phyloP scores from a whole-genome alignment of 2,888 invertebrate species.

The Psylliodes chrysocephalus region DNA sequence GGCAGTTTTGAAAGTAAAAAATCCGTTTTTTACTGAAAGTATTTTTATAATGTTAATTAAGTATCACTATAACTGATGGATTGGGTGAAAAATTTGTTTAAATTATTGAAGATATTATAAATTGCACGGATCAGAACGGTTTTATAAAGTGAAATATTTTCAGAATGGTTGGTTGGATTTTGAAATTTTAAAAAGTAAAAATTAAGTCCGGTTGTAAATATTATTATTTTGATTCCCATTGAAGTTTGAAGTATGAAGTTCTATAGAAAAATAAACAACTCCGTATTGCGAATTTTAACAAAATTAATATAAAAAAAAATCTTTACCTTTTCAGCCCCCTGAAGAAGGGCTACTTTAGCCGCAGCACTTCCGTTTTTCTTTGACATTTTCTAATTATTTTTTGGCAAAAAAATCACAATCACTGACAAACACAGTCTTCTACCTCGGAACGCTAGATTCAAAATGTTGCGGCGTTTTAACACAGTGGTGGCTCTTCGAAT shows the following conservation, averaged over 20 bases:
- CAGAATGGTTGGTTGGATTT: too few species aligned
- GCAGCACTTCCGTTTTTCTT: conserved; percentile 51
- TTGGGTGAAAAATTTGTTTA: too few species aligned
- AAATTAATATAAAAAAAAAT: conserved; percentile 29
- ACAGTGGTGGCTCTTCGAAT: conserved; percentile 3
- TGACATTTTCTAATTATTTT: conserved; percentile 46
- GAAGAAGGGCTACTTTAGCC: conserved; percentile 50
- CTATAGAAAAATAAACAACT: not conserved
- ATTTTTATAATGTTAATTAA: too few species aligned
- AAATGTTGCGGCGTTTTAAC: conserved; percentile 24
- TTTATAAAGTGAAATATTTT: too few species aligned
- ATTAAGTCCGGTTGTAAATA: too few species aligned
- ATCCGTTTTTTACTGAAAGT: too few species aligned
- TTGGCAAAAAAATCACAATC: conserved; percentile 44
- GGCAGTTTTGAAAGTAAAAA: too few species aligned
- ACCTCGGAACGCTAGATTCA: conserved; percentile 36
- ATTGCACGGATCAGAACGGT: too few species aligned
- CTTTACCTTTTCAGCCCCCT: conserved; percentile 57
- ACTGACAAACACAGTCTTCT: conserved; percentile 38
- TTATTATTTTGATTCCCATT: not conserved
- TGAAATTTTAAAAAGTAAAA: too few species aligned
- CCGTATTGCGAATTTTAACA: not conserved
- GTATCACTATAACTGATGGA: too few species aligned
- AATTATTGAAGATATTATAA: too few species aligned
- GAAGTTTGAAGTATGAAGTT: not conserved